Conservation (phyloP, 2,888 invertebrate genomes). For the Belgica antarctica region DNA sequence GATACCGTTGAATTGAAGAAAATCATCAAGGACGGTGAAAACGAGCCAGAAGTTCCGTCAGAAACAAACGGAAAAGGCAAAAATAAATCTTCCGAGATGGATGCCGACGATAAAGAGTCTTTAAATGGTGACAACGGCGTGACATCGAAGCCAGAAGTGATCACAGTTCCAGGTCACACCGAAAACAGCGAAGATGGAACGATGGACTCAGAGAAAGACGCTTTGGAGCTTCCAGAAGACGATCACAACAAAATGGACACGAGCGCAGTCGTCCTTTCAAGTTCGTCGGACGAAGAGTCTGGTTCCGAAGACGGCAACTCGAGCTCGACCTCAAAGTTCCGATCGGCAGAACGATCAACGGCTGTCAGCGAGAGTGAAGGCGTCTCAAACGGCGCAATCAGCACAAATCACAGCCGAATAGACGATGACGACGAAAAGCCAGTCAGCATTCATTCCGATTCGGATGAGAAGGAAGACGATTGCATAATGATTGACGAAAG, state of each 20-base stretch:
- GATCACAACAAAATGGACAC: conserved; percentile 23
- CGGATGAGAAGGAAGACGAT: conserved; percentile 57
- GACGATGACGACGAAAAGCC: conserved; percentile 49
- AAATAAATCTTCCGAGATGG: conserved; percentile 45
- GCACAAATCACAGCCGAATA: conserved; percentile 29
- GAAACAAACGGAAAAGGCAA: conserved; percentile 36
- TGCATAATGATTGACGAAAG: conserved; percentile 59
- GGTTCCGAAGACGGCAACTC: conserved; percentile 47
- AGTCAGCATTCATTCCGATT: conserved; percentile 54
- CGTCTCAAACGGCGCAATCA: conserved; percentile 36
- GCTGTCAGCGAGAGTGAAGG: conserved; percentile 38
- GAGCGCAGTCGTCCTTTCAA: conserved; percentile 46
- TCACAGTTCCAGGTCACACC: conserved; percentile 18
- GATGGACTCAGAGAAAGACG: conserved; percentile 39
- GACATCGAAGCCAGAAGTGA: conserved; percentile 32
- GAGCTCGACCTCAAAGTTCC: conserved; percentile 46
- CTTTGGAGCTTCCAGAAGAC: conserved; percentile 35
- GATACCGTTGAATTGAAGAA: conserved; percentile 46
- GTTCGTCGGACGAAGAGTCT: conserved; percentile 45
- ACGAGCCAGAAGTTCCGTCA: conserved; percentile 45
- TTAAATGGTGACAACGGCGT: conserved; percentile 36
- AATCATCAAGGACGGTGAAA: conserved; percentile 44
- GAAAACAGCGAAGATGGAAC: conserved; percentile 25
- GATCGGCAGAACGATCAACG: conserved; percentile 45
- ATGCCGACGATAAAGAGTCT: conserved; percentile 45